Conservation (phyloP, 1,140 invertebrate species). For the Cyclargus thomasi region DNA sequence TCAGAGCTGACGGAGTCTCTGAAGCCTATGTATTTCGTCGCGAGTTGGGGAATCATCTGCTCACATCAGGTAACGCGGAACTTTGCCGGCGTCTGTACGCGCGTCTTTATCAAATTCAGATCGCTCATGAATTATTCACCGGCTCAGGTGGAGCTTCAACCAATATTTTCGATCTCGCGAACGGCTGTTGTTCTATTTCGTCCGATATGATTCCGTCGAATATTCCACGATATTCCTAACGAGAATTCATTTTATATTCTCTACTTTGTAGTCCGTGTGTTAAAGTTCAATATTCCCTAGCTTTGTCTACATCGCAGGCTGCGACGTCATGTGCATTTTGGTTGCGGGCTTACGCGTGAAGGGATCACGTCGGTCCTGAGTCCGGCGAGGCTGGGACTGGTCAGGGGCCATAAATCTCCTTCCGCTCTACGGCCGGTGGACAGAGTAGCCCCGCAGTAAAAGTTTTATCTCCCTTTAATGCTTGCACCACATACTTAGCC, state of each 20-base stretch:
- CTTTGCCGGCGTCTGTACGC: not conserved
- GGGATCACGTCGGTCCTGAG: not conserved
- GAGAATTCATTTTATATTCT: not conserved
- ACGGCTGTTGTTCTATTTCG: not conserved
- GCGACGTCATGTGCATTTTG: too few species aligned
- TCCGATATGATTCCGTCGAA: not conserved
- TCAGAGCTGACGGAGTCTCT: too few species aligned
- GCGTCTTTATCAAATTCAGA: conserved; percentile 12
- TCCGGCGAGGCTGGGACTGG: not conserved
- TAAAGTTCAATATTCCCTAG: not conserved
- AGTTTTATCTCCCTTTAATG: not conserved
- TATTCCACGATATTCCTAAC: not conserved
- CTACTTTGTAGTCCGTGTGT: not conserved
- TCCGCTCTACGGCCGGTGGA: conserved; percentile 7
- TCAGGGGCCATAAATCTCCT: conserved; percentile 7
- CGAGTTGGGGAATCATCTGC: not conserved
- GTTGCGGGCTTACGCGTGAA: not conserved
- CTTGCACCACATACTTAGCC: not conserved
- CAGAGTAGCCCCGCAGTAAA: not conserved
- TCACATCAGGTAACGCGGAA: not conserved
- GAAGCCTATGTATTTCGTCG: too few species aligned
- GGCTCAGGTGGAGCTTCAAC: conserved; percentile 7
- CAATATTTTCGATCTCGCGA: not conserved
- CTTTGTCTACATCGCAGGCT: too few species aligned
- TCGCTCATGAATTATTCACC: conserved; percentile 7